These are phyloP conservation scores for Aporophyla nigra DNA, from an alignment of 2,888 invertebrate genomes.

Conservation along the genomic window DNA sequence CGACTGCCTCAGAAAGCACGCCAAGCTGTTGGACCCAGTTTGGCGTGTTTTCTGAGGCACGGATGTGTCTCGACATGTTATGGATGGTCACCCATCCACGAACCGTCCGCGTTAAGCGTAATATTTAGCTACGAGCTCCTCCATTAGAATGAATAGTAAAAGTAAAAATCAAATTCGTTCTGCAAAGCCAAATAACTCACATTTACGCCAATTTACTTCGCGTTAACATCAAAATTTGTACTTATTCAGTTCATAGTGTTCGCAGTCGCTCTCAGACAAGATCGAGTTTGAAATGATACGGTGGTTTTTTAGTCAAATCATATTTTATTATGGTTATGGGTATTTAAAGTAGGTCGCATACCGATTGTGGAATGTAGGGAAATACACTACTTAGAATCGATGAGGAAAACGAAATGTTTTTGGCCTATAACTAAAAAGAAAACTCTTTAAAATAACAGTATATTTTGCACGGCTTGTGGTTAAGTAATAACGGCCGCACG, in stretches of 20 bases:
- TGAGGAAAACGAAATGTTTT: background rate
- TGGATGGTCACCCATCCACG: too few species aligned
- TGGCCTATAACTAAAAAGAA: too few species aligned
- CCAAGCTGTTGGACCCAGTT: too few species aligned
- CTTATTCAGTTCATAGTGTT: conserved; percentile 34
- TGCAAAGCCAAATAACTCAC: conserved; percentile 16
- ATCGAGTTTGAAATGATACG: conserved; percentile 19
- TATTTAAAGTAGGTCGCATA: conserved; percentile 41
- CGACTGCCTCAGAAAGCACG: too few species aligned
- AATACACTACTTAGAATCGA: background rate
- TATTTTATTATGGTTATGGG: conserved; percentile 38
- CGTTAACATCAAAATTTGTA: conserved; percentile 30
- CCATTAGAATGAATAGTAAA: too few species aligned
- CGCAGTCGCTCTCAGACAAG: conserved; percentile 4
- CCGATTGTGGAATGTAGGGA: conserved; percentile 29
- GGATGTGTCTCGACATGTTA: too few species aligned
- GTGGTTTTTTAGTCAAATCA: conserved; percentile 55
- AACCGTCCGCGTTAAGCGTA: too few species aligned
- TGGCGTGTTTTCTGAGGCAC: too few species aligned
- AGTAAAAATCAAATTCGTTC: conserved; percentile 4
- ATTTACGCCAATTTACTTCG: conserved; percentile 42
- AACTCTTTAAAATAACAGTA: too few species aligned
- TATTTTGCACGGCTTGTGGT: too few species aligned
- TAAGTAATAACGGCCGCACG: too few species aligned
- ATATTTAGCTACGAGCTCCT: too few species aligned